Evolutionary conservation across 2,113 vertebrate genomes (phyloP).

Genomic region (Amazona vittata): DNA sequence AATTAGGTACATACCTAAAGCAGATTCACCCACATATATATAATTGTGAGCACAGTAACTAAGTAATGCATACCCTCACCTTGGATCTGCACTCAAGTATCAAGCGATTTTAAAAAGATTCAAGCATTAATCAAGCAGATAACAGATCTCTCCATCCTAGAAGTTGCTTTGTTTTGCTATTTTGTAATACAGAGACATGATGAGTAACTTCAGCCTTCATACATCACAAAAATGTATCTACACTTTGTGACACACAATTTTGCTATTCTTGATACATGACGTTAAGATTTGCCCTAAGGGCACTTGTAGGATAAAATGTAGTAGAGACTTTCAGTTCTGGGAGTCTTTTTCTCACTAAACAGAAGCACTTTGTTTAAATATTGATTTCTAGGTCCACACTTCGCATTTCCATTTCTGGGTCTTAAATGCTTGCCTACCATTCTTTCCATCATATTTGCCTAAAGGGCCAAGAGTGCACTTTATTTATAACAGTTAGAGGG

Average conservation of each 20-base stretch:
- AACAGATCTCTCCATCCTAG: not conserved
- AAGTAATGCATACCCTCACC: not conserved
- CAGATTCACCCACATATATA: not conserved
- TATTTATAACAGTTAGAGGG: not conserved
- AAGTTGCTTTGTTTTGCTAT: not conserved
- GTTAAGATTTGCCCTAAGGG: not conserved
- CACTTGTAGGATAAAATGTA: not conserved
- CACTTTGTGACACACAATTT: not conserved
- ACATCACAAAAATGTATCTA: not conserved
- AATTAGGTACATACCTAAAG: not conserved
- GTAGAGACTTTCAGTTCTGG: not conserved
- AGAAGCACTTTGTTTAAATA: not conserved
- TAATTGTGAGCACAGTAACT: not conserved
- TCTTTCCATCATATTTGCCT: not conserved
- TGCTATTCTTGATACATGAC: not conserved
- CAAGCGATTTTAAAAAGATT: not conserved
- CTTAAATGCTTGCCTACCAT: not conserved
- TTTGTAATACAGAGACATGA: not conserved
- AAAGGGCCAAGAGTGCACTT: not conserved
- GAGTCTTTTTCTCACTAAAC: not conserved
- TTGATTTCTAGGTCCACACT: not conserved
- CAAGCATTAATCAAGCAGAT: not conserved
- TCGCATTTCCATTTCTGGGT: not conserved
- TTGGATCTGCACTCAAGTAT: not conserved
- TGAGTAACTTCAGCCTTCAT: not conserved